phyloP scores from a whole-genome alignment of 2,888 invertebrate genomes.

The Amitus sp. region DNA sequence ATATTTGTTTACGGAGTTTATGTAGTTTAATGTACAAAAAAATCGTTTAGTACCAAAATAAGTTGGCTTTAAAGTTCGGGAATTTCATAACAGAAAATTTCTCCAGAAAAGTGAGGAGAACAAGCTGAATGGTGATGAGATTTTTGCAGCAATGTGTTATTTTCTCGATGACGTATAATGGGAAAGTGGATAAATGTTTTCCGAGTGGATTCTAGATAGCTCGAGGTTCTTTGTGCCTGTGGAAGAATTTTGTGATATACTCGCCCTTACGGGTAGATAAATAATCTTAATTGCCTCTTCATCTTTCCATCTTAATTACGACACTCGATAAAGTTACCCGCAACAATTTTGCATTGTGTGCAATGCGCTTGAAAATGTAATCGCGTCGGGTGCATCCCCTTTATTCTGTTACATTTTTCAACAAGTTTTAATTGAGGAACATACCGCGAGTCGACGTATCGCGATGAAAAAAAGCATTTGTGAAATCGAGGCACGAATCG shows the following conservation, averaged over 20 bases:
- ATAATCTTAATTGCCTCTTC: conserved; percentile 54
- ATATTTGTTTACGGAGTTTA: too few species aligned
- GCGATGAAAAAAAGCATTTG: neutral
- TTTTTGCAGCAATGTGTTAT: too few species aligned
- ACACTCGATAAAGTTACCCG: conserved; percentile 44
- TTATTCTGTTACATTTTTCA: conserved; percentile 2
- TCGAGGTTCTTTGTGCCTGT: conserved; percentile 13
- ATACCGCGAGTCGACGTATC: neutral
- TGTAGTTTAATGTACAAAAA: too few species aligned
- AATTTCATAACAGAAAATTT: neutral
- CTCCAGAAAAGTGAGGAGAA: too few species aligned
- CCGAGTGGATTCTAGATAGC: conserved; percentile 6
- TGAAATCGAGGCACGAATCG: neutral
- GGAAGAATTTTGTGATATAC: conserved; percentile 19
- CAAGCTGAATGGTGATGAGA: too few species aligned
- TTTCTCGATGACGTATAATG: neutral
- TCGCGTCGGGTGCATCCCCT: neutral
- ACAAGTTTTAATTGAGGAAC: neutral
- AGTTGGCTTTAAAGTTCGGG: neutral
- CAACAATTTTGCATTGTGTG: conserved; percentile 11
- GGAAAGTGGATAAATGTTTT: neutral
- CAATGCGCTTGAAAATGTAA: conserved; percentile 7
- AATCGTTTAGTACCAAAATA: too few species aligned
- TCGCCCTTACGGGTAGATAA: conserved; percentile 47
- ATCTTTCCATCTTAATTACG: conserved; percentile 50